These are phyloP conservation scores for Poecilia wingei DNA, from an alignment of 2,797 vertebrate species.

Conservation along the genomic window DNA sequence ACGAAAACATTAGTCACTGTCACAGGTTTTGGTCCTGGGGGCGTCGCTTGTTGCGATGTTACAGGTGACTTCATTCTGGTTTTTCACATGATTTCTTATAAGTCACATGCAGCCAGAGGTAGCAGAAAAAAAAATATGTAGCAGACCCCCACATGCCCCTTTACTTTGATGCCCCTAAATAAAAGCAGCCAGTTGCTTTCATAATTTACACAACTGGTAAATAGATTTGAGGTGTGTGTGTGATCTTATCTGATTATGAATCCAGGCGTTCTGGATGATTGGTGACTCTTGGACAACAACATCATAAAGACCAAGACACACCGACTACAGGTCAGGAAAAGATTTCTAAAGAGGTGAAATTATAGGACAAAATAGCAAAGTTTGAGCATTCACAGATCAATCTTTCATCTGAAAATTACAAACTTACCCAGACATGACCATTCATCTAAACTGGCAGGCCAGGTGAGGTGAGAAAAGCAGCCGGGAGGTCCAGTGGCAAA, in stretches of 20 bases:
- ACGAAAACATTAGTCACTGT: conserved; percentile 62
- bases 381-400: conserved; percentile 1
- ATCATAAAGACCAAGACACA: neutral
- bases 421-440: neutral
- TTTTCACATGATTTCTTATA: conserved; percentile 45
- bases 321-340: neutral
- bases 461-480: neutral
- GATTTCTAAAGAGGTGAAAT: no score
- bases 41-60: conserved; percentile 31
- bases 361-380: neutral
- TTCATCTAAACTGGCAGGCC: neutral
- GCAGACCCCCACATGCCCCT: neutral
- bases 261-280: neutral
- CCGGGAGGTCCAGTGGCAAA: neutral
- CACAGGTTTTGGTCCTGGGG: conserved; percentile 36
- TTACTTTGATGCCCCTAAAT: neutral
- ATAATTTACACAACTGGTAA: neutral
- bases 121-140: neutral
- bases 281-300: neutral
- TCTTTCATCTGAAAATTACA: neutral
- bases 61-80: conserved; percentile 21
- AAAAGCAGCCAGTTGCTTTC: neutral
- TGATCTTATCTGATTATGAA: neutral
- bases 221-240: neutral
- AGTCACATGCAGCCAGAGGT: conserved; percentile 18